Base-by-base conservation (phyloP, 2,113 vertebrate species). In the Cairina moschata region DNA sequence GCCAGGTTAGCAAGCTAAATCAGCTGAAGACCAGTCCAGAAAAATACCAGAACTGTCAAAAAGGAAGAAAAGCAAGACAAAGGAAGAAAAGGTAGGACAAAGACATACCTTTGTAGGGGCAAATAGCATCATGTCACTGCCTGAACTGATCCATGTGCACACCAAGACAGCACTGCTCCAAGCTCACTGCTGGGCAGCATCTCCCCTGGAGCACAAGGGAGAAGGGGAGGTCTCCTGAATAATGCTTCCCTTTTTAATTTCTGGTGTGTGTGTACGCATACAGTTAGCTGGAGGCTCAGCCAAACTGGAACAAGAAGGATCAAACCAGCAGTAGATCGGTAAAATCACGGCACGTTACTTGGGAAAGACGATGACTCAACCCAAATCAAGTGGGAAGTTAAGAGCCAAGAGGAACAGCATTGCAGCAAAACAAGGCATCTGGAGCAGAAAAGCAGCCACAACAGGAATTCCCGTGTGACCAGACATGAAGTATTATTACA, bases 361-460 rank as follows among this genome's bases (percentile, higher is more conserved):
- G 54, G 73, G 86, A 90, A 96, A 88, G 71, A 73, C 34, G 93
- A 91, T 94, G 93, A 96, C 90, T 96, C 96, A 95, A 95, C 48
- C 85, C 86, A 86, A 90, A 95, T 58, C 84, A 93, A 95, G 95
- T 66, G 83, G 90, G 88, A 94, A 86, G 86, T 28, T 78, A 92
- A 86, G 76, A 96, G 94, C 90, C 93, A 94, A 90, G 77, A 20
- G 1, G 44, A 97, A 83, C 72, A 77, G 80, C 86, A 83, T 0
- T 93, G 93, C 90, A 96, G 93, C 65, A 86, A 88, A 93, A 93
- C 48, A 83, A 93, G 80, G 91, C 94, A 95, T 90, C 93, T 94
- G 87, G 90, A 96, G 65, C 50, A 80, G 71, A 86, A 84, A 94
- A 86, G 90, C 90, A 97, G 93, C 69, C 93, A 96, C 85, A 95